Evolutionary conservation across 2,888 invertebrate species (phyloP).

Genomic region (Drosophila ezoana): DNA sequence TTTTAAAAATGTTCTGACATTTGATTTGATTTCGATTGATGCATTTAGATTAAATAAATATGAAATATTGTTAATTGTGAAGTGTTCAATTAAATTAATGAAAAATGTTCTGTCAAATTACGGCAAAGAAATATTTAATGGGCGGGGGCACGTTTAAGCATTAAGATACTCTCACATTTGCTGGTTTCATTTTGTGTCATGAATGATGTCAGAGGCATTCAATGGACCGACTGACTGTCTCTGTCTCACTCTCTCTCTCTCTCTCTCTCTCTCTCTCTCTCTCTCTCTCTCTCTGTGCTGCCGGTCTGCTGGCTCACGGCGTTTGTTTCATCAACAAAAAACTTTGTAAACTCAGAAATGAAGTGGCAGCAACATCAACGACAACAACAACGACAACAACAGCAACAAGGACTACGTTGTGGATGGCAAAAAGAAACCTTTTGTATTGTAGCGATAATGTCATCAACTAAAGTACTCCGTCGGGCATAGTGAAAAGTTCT

Average conservation of each 20-base stretch:
- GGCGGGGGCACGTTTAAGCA: constrained; percentile 27
- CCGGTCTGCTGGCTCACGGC: constrained; percentile 24
- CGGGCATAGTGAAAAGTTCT: constrained; percentile 75
- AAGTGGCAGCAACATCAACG: constrained; percentile 29
- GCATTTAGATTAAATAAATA: not conserved
- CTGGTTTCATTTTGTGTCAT: constrained; percentile 15
- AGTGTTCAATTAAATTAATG: constrained; percentile 62
- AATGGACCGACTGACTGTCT: constrained; percentile 15
- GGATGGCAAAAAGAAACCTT: constrained; percentile 49
- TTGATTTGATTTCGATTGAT: constrained; percentile 9
- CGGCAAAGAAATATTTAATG: constrained; percentile 7
- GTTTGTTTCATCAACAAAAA: constrained; percentile 53
- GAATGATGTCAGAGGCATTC: constrained; percentile 34
- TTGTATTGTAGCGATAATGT: constrained; percentile 75
- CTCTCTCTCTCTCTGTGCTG: constrained; percentile 6
- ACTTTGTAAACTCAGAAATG: constrained; percentile 46
- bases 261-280: constrained; percentile 9
- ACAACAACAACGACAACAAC: constrained; percentile 8
- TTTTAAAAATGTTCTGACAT: not conserved
- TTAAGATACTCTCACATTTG: constrained; percentile 22
- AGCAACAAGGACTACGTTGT: constrained; percentile 8
- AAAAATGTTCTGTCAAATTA: constrained; percentile 42
- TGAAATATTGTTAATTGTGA: constrained; percentile 8
- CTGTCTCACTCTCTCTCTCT: too few species aligned
- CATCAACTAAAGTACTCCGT: constrained; percentile 77